These are phyloP conservation scores for Enteromius trimaculatus DNA, from an alignment of 2,797 vertebrate species.

Conservation along the genomic window DNA sequence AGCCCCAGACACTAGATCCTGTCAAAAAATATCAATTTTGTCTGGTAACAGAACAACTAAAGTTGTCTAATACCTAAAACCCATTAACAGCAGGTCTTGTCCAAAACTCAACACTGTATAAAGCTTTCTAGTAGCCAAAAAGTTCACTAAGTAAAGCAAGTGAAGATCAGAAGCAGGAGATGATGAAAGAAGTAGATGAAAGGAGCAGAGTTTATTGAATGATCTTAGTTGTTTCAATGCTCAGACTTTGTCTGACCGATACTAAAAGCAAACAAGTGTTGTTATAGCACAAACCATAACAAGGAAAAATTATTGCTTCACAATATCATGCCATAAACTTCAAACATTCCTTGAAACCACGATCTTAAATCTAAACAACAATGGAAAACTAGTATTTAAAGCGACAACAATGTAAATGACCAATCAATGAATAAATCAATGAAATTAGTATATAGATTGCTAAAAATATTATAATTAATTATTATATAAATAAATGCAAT, in stretches of 20 bases:
- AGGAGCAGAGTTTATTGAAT: background rate
- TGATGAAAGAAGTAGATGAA: background rate
- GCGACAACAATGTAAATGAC: background rate
- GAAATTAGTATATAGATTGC: background rate
- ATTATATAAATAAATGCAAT: background rate
- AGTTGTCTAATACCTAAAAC: background rate
- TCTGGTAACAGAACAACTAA: background rate
- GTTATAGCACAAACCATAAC: background rate
- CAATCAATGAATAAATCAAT: background rate
- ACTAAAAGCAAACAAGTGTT: background rate
- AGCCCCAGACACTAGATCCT: background rate
- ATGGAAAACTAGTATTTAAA: background rate
- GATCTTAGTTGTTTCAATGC: background rate
- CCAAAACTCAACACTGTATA: background rate
- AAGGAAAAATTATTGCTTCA: background rate
- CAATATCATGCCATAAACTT: background rate
- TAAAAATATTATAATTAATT: background rate
- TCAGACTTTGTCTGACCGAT: background rate
- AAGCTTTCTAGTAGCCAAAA: background rate
- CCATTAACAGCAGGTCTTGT: background rate
- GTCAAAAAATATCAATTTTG: background rate
- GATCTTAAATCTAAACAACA: background rate
- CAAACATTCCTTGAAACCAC: background rate
- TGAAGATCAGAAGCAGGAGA: background rate
- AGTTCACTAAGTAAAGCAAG: background rate